A percentile compares a stretch with the other conserved stretches of the same genome.
phyloP scores from a whole-genome alignment of 2,797 vertebrate genomes.

The Falco concolor region DNA sequence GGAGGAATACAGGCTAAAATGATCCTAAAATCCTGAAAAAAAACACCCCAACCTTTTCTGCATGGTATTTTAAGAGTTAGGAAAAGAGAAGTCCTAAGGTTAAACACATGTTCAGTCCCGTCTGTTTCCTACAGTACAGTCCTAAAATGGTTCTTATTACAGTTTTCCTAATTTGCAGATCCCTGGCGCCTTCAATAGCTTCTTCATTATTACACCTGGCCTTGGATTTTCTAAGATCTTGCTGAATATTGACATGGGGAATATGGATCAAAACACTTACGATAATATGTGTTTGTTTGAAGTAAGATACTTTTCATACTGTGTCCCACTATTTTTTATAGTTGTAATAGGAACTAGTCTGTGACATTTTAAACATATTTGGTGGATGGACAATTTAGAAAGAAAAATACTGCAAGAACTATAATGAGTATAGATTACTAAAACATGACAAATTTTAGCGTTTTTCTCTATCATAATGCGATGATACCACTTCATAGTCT shows the following conservation, averaged over 20 bases:
- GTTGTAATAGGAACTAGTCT: background rate
- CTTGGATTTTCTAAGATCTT: background rate
- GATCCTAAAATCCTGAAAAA: background rate
- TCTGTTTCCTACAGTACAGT: background rate
- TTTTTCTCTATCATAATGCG: background rate
- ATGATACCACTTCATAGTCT: background rate
- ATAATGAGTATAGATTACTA: background rate
- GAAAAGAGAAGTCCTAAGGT: background rate
- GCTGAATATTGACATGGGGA: background rate
- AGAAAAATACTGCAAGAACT: background rate
- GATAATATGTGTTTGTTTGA: background rate
- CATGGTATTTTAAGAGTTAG: background rate
- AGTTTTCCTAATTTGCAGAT: background rate
- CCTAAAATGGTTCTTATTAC: background rate
- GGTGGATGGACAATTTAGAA: background rate
- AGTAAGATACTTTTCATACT: background rate
- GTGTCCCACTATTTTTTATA: background rate
- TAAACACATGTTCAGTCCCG: accelerated
- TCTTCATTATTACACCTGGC: background rate
- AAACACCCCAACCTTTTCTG: background rate
- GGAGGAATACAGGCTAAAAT: background rate
- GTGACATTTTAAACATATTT: background rate
- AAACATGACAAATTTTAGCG: background rate
- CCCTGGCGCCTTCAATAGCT: background rate
- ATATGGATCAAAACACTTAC: background rate